Conservation (phyloP, 2,113 vertebrate genomes). For the Leptosomus discolor region DNA sequence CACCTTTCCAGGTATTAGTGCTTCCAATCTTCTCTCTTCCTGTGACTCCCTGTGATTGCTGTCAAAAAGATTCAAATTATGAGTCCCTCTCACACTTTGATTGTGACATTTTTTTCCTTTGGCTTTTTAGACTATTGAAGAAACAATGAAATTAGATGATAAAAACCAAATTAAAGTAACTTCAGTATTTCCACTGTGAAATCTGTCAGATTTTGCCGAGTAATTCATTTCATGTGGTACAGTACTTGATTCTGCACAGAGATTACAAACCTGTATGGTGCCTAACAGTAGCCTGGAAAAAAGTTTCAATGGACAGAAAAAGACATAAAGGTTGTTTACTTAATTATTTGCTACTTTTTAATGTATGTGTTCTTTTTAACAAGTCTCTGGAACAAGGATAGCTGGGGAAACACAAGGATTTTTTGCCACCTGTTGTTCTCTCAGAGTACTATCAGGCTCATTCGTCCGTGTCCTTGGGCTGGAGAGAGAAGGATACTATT, state of each 20-base stretch:
- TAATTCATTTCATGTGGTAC: background rate
- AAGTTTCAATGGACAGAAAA: background rate
- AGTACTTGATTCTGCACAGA: background rate
- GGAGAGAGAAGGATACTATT: background rate
- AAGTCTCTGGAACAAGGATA: background rate
- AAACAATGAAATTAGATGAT: constrained; percentile 6
- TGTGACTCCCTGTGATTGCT: background rate
- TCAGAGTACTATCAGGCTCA: background rate
- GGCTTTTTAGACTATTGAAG: background rate
- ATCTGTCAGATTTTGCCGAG: background rate
- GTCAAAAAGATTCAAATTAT: constrained; percentile 14
- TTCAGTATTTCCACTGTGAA: constrained; percentile 6
- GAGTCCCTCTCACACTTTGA: background rate
- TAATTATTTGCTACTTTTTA: background rate
- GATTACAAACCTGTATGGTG: background rate
- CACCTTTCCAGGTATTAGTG: background rate
- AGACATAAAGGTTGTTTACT: background rate
- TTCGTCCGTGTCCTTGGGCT: background rate
- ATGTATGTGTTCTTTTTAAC: background rate
- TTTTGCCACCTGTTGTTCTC: background rate
- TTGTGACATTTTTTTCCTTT: background rate
- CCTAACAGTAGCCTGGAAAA: background rate
- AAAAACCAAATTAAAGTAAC: background rate
- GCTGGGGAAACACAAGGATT: background rate
- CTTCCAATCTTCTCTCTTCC: background rate